phyloP scores from a whole-genome alignment of 2,888 invertebrate species.

The Strigamia crassipes region DNA sequence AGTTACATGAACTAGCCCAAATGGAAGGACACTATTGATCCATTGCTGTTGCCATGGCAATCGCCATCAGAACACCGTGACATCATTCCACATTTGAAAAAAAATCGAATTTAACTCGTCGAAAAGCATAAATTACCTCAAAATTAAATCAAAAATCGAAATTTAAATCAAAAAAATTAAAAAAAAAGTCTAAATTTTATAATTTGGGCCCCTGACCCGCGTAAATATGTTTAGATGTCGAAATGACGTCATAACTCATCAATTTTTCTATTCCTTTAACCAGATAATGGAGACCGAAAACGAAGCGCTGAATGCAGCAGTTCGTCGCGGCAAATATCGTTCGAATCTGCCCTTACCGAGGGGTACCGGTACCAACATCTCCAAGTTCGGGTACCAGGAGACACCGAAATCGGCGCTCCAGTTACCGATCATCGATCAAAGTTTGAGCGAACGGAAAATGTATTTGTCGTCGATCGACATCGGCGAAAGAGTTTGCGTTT shows the following conservation, averaged over 20 bases:
- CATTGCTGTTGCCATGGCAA: not conserved
- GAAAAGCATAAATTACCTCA: not conserved
- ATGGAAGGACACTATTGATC: slow-evolving; percentile 21
- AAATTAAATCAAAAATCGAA: not conserved
- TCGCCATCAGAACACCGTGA: not conserved
- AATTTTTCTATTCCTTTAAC: not conserved
- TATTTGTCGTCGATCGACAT: slow-evolving; percentile 51
- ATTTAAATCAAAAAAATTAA: too few species aligned
- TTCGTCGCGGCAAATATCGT: not conserved
- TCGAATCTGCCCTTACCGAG: not conserved
- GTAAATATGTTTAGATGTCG: too few species aligned
- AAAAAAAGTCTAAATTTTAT: not conserved
- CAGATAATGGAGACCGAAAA: not conserved
- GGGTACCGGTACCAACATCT: not conserved
- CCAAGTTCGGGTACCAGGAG: not conserved
- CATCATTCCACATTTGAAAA: not conserved
- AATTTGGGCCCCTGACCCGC: not conserved
- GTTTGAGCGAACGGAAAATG: not conserved
- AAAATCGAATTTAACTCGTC: not conserved
- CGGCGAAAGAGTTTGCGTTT: slow-evolving; percentile 60
- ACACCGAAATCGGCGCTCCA: not conserved
- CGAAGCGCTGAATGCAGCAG: not conserved
- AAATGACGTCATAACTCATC: not conserved
- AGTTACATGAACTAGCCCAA: not conserved
- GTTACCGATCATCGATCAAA: not conserved